Percentiles rank a stretch among this genome's conserved stretches.
These are phyloP conservation scores for Carterocephalus palaemon DNA, from an alignment of 2,888 invertebrate genomes.

Conservation along the genomic window DNA sequence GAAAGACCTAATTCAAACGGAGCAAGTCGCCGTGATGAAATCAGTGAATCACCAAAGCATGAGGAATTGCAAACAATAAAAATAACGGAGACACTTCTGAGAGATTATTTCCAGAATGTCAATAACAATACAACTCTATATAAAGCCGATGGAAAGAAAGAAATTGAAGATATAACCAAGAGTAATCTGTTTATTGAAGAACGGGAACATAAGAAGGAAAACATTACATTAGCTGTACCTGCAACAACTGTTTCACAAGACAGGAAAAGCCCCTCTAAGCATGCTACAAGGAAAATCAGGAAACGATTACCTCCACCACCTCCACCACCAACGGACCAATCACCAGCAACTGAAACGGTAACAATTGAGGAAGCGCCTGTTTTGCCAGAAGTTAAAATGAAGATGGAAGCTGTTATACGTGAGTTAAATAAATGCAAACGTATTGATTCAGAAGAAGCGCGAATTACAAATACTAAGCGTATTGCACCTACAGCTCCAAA, in stretches of 20 bases:
- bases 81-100: conserved; percentile 33
- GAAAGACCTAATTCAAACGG: conserved; percentile 37
- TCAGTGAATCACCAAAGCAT: conserved; percentile 35
- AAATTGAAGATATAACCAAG: conserved; percentile 16
- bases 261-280: conserved; percentile 50
- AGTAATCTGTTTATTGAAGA: conserved; percentile 12
- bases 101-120: conserved; percentile 37
- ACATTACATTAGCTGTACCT: neutral
- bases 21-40: conserved; percentile 33
- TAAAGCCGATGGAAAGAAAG: conserved; percentile 3
- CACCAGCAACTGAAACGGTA: conserved; percentile 29
- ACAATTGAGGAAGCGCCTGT: conserved; percentile 56
- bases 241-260: conserved; percentile 28
- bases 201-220: conserved; percentile 29
- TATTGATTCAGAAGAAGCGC: conserved; percentile 52
- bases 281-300: conserved; percentile 57
- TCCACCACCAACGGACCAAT: conserved; percentile 50
- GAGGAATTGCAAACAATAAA: conserved; percentile 36
- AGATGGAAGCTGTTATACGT: conserved; percentile 81
- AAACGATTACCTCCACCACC: conserved; percentile 71
- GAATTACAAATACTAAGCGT: conserved; percentile 40
- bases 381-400: conserved; percentile 76
- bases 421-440: conserved; percentile 71
- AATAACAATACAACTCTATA: conserved; percentile 16
- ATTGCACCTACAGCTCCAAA: conserved; percentile 54